Evolutionary conservation across 2,113 vertebrate genomes (phyloP).

Genomic region (Melospiza melodia): DNA sequence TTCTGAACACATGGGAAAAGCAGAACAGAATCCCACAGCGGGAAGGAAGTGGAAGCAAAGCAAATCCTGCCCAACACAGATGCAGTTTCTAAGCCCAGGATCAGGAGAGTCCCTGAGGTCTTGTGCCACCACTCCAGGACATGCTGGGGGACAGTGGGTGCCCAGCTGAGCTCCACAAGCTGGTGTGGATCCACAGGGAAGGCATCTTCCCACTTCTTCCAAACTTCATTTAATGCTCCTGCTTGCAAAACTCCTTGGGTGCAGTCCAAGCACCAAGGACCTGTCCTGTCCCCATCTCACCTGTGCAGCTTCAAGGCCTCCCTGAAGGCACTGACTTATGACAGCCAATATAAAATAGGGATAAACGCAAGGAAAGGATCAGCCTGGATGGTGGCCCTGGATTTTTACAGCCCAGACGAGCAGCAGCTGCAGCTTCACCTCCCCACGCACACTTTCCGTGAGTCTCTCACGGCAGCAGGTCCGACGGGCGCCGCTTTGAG

Average conservation of each 20-base stretch:
- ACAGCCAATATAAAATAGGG: background rate
- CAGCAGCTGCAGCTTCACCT: background rate
- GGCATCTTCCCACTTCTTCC: background rate
- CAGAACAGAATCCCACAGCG: background rate
- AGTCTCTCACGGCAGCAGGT: accelerated
- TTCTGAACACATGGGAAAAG: background rate
- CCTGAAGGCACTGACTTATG: accelerated
- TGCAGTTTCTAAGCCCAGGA: background rate
- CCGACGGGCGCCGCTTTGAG: accelerated
- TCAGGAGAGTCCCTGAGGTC: background rate
- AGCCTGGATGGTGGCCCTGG: background rate
- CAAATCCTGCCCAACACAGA: background rate
- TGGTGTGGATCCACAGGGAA: accelerated
- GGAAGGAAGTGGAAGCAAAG: background rate
- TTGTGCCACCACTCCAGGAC: background rate
- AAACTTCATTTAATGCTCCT: background rate
- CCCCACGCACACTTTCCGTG: accelerated
- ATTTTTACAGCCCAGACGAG: background rate
- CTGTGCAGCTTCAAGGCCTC: background rate
- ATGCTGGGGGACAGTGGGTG: background rate
- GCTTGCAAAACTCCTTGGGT: background rate
- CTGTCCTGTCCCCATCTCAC: accelerated
- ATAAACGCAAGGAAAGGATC: background rate
- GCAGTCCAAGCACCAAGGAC: background rate
- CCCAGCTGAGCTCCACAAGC: background rate